Base-by-base conservation (phyloP, 2,888 invertebrate species). In the Cerceris rybyensis region DNA sequence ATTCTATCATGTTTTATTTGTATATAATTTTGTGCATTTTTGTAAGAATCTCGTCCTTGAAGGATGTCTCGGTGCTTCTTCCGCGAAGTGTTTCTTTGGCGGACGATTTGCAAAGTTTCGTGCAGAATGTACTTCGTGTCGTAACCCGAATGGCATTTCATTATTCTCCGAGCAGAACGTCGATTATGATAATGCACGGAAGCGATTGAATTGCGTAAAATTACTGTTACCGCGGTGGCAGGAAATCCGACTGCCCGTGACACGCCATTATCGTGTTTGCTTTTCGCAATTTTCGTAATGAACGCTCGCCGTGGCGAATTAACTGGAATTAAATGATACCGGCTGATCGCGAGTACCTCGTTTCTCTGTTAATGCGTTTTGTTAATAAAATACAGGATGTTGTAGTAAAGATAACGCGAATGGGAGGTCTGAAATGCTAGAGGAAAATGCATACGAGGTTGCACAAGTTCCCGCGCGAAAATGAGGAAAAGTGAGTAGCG, bases 181-280 rank as follows among this genome's bases (percentile, higher is more conserved):
- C 70, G 78, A 78, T 78, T 77, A 77, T 69, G 72, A 72, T 78
- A 78, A 78, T 72, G 71, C 77, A 57, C 17, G 42, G 41, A 39
- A 63, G 43, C 69, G 61, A 70, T 72, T 77, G 61, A 66, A 63
- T 67, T 13, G 73, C 70, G 61, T 59, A 41, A 63, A 59, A 73
- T 70, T 77, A 64, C 41, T 46, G 28, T 66, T 57, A 68, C 54
- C 5, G 13, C n/a, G 28, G 28, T 42, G 50, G 55, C 60, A 28
- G 39, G 68, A 17, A 68, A 71, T 55, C 54, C 61, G 64, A 60
- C 28, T n/a, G 46, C 39, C 17, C 67, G 63, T 46, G 49, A n/a
- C 9, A 0, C 16, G 8, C 41, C 17, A 50, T 59, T 63, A 70
- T 54, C 70, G 41, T 49, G 63, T 63, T 71, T 67, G 66, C 7